A percentile compares a stretch with the other conserved stretches of the same genome.
Conservation (phyloP, 2,888 invertebrate species). For the Trilocha varians region DNA sequence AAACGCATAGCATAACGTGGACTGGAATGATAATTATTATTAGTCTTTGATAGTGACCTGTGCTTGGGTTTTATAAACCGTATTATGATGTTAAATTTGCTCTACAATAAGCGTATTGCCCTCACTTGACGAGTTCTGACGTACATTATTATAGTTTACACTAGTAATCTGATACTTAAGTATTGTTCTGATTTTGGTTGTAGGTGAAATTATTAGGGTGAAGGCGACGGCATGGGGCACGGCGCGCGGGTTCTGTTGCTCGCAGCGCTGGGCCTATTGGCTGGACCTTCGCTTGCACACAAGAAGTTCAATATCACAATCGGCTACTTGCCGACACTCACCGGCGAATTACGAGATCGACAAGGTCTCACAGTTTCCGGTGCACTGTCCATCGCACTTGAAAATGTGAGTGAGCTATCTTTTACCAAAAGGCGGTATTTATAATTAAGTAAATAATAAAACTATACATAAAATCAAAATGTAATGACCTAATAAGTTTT, state of each 20-base stretch:
- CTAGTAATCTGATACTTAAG: too few species aligned
- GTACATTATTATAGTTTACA: too few species aligned
- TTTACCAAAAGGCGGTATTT: too few species aligned
- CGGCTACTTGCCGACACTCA: slow-evolving; percentile 89
- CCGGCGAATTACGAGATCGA: slow-evolving; percentile 82
- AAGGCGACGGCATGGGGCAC: slow-evolving; percentile 77
- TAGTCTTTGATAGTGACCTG: not conserved
- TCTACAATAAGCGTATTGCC: not conserved
- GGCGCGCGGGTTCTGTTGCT: slow-evolving; percentile 77
- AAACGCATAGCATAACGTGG: too few species aligned
- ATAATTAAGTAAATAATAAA: too few species aligned
- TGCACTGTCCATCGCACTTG: slow-evolving; percentile 90
- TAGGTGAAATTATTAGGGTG: slow-evolving; percentile 51
- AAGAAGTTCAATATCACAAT: slow-evolving; percentile 78
- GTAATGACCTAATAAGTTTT: too few species aligned
- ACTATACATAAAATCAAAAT: too few species aligned
- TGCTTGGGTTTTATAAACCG: not conserved
- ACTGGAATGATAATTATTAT: too few species aligned
- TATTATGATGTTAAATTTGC: not conserved
- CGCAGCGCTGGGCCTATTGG: slow-evolving; percentile 74
- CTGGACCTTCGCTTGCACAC: slow-evolving; percentile 66
- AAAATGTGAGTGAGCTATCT: slow-evolving; percentile 83
- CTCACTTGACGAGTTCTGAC: too few species aligned
- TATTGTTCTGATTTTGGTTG: too few species aligned
- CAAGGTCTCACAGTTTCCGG: slow-evolving; percentile 93